These are phyloP conservation scores for Cryptotermes secundus DNA, from an alignment of 1,140 invertebrate genomes.

Conservation along the genomic window DNA sequence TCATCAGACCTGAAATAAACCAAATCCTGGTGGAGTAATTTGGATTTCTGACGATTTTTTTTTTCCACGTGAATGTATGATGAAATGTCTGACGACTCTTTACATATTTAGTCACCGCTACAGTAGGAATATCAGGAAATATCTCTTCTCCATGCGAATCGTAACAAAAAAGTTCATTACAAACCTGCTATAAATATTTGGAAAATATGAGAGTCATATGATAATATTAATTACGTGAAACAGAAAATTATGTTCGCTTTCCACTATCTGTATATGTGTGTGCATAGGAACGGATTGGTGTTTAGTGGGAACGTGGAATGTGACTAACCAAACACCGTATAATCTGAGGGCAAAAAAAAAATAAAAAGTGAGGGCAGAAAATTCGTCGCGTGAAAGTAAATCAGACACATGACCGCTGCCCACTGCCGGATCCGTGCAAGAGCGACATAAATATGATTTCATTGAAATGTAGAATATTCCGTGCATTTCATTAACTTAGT, in stretches of 20 bases:
- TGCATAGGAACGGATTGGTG: not conserved
- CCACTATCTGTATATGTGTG: not conserved
- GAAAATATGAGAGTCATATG: not conserved
- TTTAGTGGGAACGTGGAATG: not conserved
- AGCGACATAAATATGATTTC: no score
- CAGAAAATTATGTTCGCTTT: not conserved
- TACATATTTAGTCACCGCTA: not conserved
- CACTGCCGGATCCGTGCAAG: not conserved
- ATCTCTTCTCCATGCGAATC: not conserved
- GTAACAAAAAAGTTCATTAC: not conserved
- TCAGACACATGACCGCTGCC: not conserved
- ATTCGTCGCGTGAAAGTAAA: not conserved
- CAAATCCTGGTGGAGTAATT: not conserved
- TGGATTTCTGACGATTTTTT: not conserved
- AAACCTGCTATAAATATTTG: not conserved
- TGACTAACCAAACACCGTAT: not conserved
- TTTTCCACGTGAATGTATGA: not conserved
- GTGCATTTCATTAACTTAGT: no score
- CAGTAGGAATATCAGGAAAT: not conserved
- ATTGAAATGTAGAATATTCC: no score
- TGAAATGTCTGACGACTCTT: not conserved
- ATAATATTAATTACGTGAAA: not conserved
- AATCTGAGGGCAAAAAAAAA: not conserved
- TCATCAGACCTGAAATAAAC: no score
- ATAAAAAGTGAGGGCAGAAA: not conserved